These are phyloP conservation scores for Drosophila cyrtoloma DNA, from an alignment of 2,888 invertebrate genomes.

Conservation along the genomic window DNA sequence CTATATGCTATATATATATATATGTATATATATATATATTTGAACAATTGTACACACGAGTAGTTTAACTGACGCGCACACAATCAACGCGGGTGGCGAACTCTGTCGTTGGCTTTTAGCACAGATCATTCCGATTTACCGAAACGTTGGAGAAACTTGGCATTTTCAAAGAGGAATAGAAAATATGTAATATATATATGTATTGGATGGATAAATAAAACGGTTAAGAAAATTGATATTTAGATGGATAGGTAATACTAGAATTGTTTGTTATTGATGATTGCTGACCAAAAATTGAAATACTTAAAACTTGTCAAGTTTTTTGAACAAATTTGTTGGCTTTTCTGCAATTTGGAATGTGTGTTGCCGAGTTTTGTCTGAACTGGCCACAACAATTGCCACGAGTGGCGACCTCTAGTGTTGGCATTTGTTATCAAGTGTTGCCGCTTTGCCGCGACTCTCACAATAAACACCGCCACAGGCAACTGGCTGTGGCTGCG, in stretches of 20 bases:
- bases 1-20: slow-evolving; percentile 13
- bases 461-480: slow-evolving; percentile 53
- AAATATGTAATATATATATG: neutral
- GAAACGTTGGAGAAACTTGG: neutral
- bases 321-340: neutral
- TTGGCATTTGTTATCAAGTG: slow-evolving; percentile 56
- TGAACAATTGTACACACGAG: slow-evolving; percentile 3
- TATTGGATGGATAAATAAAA: neutral
- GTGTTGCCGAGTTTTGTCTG: slow-evolving; percentile 4
- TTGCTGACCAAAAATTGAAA: neutral
- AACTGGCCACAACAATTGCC: slow-evolving; percentile 47
- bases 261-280: neutral
- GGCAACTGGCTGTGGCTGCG: slow-evolving; percentile 59
- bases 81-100: slow-evolving; percentile 48
- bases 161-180: neutral
- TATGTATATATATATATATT: slow-evolving; percentile 1
- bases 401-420: slow-evolving; percentile 53
- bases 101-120: slow-evolving; percentile 7
- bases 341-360: slow-evolving; percentile 18
- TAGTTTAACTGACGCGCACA: slow-evolving; percentile 44
- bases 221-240: neutral
- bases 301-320: neutral
- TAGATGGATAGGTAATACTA: neutral
- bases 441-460: slow-evolving; percentile 17
- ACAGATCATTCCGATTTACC: slow-evolving; percentile 19